These are phyloP conservation scores for Dendrocopos noguchii DNA, from an alignment of 2,113 vertebrate genomes.

Conservation along the genomic window DNA sequence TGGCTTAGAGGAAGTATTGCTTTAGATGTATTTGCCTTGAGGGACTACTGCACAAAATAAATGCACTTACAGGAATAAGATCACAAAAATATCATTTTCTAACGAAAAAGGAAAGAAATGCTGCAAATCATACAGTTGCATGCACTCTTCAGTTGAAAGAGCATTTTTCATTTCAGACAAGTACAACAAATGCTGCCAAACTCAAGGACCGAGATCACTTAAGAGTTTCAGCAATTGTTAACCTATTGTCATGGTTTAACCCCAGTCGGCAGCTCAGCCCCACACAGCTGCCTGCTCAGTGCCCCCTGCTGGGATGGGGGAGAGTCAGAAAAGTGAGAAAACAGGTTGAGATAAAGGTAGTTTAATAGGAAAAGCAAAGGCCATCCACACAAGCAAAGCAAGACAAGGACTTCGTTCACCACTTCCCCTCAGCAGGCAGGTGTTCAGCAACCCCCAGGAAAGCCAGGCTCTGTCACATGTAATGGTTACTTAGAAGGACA, in stretches of 20 bases:
- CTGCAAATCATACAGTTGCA: neutral
- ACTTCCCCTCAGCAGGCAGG: neutral
- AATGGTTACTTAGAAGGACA: neutral
- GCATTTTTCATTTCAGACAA: neutral
- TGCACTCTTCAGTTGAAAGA: neutral
- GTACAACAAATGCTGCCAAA: neutral
- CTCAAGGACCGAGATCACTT: neutral
- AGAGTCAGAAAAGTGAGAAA: neutral
- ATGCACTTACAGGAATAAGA: neutral
- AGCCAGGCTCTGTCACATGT: neutral
- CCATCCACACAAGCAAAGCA: neutral
- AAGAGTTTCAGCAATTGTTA: neutral
- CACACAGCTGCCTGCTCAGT: neutral
- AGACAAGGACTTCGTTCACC: neutral
- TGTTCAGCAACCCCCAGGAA: neutral
- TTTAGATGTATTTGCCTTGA: neutral
- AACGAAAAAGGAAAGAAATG: slow-evolving; percentile 1
- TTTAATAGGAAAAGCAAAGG: neutral
- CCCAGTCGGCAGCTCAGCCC: neutral
- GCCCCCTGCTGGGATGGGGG: neutral
- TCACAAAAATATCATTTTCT: neutral
- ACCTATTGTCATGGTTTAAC: neutral
- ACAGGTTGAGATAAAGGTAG: neutral
- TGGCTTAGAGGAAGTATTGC: neutral
- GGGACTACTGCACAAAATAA: neutral